phyloP scores from a whole-genome alignment of 2,113 vertebrate species.

The Mormyrus iriodes region DNA sequence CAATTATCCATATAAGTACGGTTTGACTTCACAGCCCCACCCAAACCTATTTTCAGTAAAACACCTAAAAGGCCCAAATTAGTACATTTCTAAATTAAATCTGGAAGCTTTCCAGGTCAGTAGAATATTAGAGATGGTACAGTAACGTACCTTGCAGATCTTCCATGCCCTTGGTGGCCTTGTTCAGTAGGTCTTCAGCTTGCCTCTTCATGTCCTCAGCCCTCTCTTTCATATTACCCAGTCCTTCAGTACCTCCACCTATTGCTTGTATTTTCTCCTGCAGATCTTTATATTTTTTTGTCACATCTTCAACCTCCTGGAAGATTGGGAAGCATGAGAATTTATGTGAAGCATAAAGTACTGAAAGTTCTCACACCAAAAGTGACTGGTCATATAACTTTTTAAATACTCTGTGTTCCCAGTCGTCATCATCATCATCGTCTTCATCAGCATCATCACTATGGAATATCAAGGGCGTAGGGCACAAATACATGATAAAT shows the following conservation, averaged over 20 bases:
- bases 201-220: constrained; percentile 56
- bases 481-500: background rate
- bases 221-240: constrained; percentile 46
- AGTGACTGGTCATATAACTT: background rate
- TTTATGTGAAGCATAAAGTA: background rate
- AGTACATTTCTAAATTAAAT: background rate
- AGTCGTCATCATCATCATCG: background rate
- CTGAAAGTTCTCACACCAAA: background rate
- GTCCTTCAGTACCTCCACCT: constrained; percentile 33
- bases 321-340: background rate
- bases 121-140: background rate
- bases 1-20: background rate
- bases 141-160: constrained; percentile 60
- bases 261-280: constrained; percentile 51
- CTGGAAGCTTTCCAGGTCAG: background rate
- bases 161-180: constrained; percentile 59
- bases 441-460: background rate
- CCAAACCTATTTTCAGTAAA: background rate
- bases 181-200: constrained; percentile 61
- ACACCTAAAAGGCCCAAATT: background rate
- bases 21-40: background rate
- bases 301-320: constrained; percentile 65
- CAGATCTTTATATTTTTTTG: constrained; percentile 53
- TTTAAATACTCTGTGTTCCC: background rate
- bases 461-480: background rate